Conservation (phyloP, 2,113 vertebrate species). For the Boleophthalmus pectinirostris region DNA sequence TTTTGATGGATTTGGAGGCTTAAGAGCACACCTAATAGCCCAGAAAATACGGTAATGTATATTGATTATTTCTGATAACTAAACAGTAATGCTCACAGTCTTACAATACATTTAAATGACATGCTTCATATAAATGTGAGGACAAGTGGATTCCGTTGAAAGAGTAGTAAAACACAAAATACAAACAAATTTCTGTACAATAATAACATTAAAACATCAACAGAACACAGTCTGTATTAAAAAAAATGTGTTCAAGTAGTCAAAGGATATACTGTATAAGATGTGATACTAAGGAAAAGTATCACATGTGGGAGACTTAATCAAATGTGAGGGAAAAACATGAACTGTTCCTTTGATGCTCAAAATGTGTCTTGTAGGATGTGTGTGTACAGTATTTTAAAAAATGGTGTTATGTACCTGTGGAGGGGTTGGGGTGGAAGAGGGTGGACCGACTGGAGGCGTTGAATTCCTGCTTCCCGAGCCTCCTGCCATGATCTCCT, state of each 20-base stretch:
- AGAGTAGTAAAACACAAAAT: conserved; percentile 31
- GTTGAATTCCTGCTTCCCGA: conserved; percentile 95
- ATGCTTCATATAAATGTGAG: neutral
- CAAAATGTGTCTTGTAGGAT: neutral
- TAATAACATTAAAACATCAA: conserved; percentile 29
- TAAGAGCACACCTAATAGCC: too few relatives aligned
- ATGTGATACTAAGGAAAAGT: neutral
- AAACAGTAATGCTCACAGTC: too few relatives aligned
- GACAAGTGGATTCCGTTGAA: conserved; percentile 43
- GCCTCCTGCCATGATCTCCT: conserved; percentile 95
- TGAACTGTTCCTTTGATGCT: neutral
- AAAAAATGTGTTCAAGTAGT: neutral
- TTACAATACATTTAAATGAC: neutral
- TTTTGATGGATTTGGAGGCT: too few relatives aligned
- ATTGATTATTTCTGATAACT: too few relatives aligned
- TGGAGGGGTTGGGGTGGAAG: conserved; percentile 90
- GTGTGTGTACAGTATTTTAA: neutral
- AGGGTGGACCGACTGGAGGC: conserved; percentile 85
- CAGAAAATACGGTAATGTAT: too few relatives aligned
- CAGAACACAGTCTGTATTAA: neutral
- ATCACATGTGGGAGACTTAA: conserved; percentile 3
- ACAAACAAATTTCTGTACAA: conserved; percentile 35
- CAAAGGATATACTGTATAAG: neutral
- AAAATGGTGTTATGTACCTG: conserved; percentile 78
- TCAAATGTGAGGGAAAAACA: neutral